Evolutionary conservation across 2,888 invertebrate genomes (phyloP), one percentile per base, ranked within the genome.

Genomic region (Allolobophora icterica): DNA sequence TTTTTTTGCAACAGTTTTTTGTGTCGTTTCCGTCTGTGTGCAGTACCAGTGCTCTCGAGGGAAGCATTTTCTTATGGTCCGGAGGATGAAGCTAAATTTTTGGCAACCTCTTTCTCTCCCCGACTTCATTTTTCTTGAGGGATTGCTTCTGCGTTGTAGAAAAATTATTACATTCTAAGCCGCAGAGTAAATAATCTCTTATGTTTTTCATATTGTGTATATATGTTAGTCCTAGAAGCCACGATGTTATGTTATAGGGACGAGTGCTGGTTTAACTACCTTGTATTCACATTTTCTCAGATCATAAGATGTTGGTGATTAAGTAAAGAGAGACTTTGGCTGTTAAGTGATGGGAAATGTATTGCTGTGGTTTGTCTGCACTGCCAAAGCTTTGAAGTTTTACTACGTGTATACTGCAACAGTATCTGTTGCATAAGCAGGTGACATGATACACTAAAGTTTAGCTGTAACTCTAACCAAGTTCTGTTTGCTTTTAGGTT

Each of bases 401-500:
- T 71, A 71, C 71, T 52, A 21, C 8, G 13, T 11, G 1, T 71
- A 71, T 34, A n/a, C 33, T 40, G 83, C 90, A 90, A 40, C 52
- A 90, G 52, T 11, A 35, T 71, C 71, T 71, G n/a, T n/a, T 71
- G 71, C 71, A 71, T 71, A n/a, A 71, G 30, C n/a, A 71, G 8
- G 71, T 71, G 71, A 71, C n/a, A 71, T 11, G 13, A 71, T 71
- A 71, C 71, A 71, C 71, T n/a, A 21, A 52, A 71, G 30, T 30
- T 71, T 30, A 71, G 71, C 71, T 71, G n/a, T n/a, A 71, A 71
- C 8, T n/a, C 34, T 38, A 89, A 30, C 15, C n/a, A 35, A 34
- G 24, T 42, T 87, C 19, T 90, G n/a, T 84, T 87, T 90, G 30
- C 34, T 91, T 91, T 35, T 91, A 92, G 92, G 84, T 84, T 92